A percentile compares a stretch with the other conserved stretches of the same genome.
Conservation (phyloP, 1,140 invertebrate species). For the Drosophila sucinea region DNA sequence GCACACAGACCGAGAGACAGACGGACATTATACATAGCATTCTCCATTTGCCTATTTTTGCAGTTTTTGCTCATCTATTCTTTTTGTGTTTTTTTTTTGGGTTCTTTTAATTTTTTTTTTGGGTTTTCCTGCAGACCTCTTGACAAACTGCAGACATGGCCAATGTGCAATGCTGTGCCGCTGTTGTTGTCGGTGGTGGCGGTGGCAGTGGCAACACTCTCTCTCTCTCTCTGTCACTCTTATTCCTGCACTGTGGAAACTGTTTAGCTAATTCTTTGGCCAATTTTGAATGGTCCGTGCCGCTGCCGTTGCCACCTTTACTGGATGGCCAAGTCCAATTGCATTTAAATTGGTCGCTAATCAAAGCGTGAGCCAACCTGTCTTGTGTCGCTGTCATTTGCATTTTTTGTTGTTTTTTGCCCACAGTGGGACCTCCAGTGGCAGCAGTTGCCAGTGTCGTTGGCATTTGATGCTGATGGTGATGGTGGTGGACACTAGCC, state of each 20-base stretch:
- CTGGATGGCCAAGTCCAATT: slow-evolving; percentile 49
- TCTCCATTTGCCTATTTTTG: slow-evolving; percentile 4
- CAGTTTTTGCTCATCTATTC: background rate
- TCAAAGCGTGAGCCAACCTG: slow-evolving; percentile 51
- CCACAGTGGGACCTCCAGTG: slow-evolving; percentile 45
- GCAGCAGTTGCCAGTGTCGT: background rate
- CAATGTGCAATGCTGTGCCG: slow-evolving; percentile 47
- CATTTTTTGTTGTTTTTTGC: slow-evolving; percentile 66
- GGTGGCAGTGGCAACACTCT: slow-evolving; percentile 13
- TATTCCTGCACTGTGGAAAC: slow-evolving; percentile 32
- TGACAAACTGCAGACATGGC: slow-evolving; percentile 71
- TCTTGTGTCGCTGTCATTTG: slow-evolving; percentile 54
- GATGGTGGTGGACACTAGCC: slow-evolving; percentile 30
- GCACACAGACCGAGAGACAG: background rate
- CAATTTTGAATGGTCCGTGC: slow-evolving; percentile 38
- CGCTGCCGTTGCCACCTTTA: slow-evolving; percentile 10
- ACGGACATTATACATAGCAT: background rate
- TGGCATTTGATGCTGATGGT: slow-evolving; percentile 35
- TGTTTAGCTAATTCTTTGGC: slow-evolving; percentile 33
- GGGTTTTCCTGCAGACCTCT: slow-evolving; percentile 49
- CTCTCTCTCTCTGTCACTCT: background rate
- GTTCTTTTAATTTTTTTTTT: slow-evolving; percentile 42
- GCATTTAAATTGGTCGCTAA: slow-evolving; percentile 77
- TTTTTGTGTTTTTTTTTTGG: slow-evolving; percentile 43
- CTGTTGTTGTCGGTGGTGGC: slow-evolving; percentile 28